Conservation (phyloP, 2,888 invertebrate species). For the Anoncus sp. region DNA sequence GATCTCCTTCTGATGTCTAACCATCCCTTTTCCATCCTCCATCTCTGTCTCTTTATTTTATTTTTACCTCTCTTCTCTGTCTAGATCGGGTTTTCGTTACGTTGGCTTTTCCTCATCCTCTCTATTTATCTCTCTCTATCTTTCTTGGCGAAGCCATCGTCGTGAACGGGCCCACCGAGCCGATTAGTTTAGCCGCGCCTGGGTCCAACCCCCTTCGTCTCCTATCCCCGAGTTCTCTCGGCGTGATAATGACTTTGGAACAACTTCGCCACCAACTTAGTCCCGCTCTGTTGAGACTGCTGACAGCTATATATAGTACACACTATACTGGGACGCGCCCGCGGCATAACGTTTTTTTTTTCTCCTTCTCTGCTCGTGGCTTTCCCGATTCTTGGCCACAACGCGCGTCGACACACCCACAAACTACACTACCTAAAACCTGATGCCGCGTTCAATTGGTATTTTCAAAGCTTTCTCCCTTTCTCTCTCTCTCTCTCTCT, state of each 20-base stretch:
- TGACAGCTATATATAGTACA: conserved; percentile 27
- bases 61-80: conserved; percentile 29
- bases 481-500: neutral
- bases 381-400: conserved; percentile 50
- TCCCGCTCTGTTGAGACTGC: conserved; percentile 36
- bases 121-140: conserved; percentile 8
- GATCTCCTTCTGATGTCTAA: conserved; percentile 25
- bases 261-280: conserved; percentile 58
- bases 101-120: conserved; percentile 47
- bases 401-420: conserved; percentile 47
- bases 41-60: conserved; percentile 6
- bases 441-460: conserved; percentile 29
- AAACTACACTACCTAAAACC: conserved; percentile 22
- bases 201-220: conserved; percentile 25
- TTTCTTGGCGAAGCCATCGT: conserved; percentile 45
- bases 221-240: conserved; percentile 46
- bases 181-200: conserved; percentile 60
- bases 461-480: conserved; percentile 26
- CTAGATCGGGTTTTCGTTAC: conserved; percentile 47
- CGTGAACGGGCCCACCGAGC: conserved; percentile 65
- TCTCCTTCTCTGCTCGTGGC: conserved; percentile 7
- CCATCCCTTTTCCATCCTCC: conserved; percentile 22
- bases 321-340: conserved; percentile 17
- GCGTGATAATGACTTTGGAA: conserved; percentile 63
- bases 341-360: conserved; percentile 40